Conservation (phyloP, 1,140 invertebrate genomes). For the Ridgeia piscesae region DNA sequence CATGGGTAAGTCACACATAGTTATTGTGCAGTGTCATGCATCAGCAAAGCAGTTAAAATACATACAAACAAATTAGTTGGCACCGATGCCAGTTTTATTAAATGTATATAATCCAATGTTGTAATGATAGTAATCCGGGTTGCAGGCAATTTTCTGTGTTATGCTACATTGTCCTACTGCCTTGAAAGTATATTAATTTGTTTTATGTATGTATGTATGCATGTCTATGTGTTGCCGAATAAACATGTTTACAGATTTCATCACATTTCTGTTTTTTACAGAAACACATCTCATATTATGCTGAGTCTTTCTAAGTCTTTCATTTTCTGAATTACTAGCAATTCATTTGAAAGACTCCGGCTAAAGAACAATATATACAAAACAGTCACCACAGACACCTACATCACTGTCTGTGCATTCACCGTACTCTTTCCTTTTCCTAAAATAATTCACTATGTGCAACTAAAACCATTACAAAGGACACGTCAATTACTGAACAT, state of each 20-base stretch:
- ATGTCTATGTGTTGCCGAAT: not conserved
- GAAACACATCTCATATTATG: not conserved
- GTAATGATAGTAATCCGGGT: not conserved
- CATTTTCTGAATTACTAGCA: not conserved
- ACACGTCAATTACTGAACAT: not conserved
- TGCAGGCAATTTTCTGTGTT: not conserved
- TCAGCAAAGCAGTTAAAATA: not conserved
- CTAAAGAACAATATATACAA: not conserved
- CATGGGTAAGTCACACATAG: not conserved
- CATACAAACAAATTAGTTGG: not conserved
- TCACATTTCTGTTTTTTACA: not conserved
- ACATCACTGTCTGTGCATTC: not conserved
- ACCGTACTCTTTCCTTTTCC: not conserved
- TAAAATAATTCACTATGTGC: not conserved
- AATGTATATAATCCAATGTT: not conserved
- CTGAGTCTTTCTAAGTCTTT: not conserved
- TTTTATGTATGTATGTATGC: not conserved
- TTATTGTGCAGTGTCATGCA: not conserved
- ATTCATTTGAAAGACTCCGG: not conserved
- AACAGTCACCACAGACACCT: not conserved
- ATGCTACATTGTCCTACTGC: not conserved
- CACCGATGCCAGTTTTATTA: not conserved
- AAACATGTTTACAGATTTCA: not conserved
- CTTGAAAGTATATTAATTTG: not conserved
- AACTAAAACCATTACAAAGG: not conserved